Conservation (phyloP, 2,113 vertebrate species). For the Psittacula cyanocephala region DNA sequence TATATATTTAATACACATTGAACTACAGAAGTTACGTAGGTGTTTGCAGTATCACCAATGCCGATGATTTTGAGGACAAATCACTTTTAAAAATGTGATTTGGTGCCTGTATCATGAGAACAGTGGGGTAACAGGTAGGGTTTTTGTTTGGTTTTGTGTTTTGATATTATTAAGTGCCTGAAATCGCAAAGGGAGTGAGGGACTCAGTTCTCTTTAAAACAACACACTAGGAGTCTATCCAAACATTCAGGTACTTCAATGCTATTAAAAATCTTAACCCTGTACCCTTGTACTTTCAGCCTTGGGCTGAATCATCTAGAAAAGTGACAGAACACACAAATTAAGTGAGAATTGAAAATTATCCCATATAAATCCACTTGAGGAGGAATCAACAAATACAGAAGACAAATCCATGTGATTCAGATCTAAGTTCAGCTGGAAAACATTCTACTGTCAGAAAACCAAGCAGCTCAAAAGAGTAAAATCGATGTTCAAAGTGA, state of each 20-base stretch:
- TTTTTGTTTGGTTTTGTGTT: not conserved
- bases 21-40: not conserved
- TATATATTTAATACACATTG: not conserved
- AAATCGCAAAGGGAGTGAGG: not conserved
- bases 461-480: not conserved
- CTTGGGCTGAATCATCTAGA: not conserved
- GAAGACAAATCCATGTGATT: not conserved
- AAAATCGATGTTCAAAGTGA: not conserved
- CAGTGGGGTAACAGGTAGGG: accelerated
- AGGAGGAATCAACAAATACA: not conserved
- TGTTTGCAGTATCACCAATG: not conserved
- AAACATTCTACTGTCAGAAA: not conserved
- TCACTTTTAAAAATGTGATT: not conserved
- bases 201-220: not conserved
- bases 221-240: not conserved
- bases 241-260: not conserved
- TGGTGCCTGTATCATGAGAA: not conserved
- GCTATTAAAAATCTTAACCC: not conserved
- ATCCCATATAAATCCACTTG: not conserved
- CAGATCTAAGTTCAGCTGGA: not conserved
- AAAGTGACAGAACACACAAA: not conserved
- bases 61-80: not conserved
- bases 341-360: not conserved
- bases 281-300: not conserved
- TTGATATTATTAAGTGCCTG: not conserved